Evolutionary conservation across 1,140 invertebrate species (phyloP).

Genomic region (Trichonephila clavipes): DNA sequence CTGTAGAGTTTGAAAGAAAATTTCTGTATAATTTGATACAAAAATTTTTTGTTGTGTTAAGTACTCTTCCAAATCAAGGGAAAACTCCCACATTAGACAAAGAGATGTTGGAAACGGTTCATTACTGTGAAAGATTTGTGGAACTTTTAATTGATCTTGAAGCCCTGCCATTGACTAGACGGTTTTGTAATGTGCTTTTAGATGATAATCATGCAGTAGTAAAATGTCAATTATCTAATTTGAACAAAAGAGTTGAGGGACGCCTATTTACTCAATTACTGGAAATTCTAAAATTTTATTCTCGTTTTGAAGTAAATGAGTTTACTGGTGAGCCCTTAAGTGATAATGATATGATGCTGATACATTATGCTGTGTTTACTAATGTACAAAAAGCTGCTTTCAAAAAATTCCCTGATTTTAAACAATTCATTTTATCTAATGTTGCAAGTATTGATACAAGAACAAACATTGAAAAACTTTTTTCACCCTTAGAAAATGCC

Average conservation of each 20-base stretch:
- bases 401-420: slow-evolving; percentile 92
- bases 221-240: slow-evolving; percentile 89
- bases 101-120: slow-evolving; percentile 84
- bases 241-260: slow-evolving; percentile 90
- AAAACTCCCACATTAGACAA: slow-evolving; percentile 80
- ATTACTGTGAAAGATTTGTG: slow-evolving; percentile 97
- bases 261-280: slow-evolving; percentile 95
- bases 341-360: slow-evolving; percentile 94
- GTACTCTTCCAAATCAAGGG: slow-evolving; percentile 84
- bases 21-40: slow-evolving; percentile 94
- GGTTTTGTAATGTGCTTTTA: slow-evolving; percentile 98
- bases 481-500: slow-evolving; percentile 88
- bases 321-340: slow-evolving; percentile 96
- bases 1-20: slow-evolving; percentile 91
- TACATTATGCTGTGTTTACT: slow-evolving; percentile 95
- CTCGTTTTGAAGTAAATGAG: slow-evolving; percentile 98
- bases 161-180: slow-evolving; percentile 94
- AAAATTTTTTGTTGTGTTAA: slow-evolving; percentile 93
- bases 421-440: slow-evolving; percentile 94
- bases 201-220: slow-evolving; percentile 97
- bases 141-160: slow-evolving; percentile 98
- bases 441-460: slow-evolving; percentile 96
- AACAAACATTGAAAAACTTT: slow-evolving; percentile 91
- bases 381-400: slow-evolving; percentile 96
- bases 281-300: slow-evolving; percentile 98